Evolutionary conservation across 64 coral and sea anemone genomes (phyloP), one percentile per base, ranked within the genome.

Genomic region (Actinia equina): DNA sequence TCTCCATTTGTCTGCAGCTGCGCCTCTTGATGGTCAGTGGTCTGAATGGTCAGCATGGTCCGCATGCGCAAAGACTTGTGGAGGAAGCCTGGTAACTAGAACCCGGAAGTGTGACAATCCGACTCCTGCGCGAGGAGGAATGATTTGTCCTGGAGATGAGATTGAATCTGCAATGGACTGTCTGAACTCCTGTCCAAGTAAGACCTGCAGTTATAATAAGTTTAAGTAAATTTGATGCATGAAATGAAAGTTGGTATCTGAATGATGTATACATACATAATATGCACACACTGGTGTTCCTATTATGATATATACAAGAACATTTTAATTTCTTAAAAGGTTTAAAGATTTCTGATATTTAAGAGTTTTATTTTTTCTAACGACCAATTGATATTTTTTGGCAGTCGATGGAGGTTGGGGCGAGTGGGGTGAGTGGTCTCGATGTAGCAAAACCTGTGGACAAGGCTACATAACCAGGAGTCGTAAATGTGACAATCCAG

Each of bases 381-480:
- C 30, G 30, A 37, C 30, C 30, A 37, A 1, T 37, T 37, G 4
- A 49, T 49, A 49, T 49, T 8, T 57, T 76, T 26, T 61, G 59
- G 1, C 11, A 90, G 88, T 90, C 11, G 80, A 90, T 71, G 88
- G 88, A 30, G 81, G 81, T 11, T 90, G 80, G 80, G 63, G 82
- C 44, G 46, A 74, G 63, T 90, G 88, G 88, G 14, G 60, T 67
- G 80, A 70, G 10, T 90, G 88, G 88, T 74, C 81, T 30, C 22
- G 67, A 52, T 90, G 88, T 65, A 90, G 82, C 64, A 12, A 58
- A 19, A 74, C 88, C 43, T 90, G 88, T 90, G 88, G 67, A 44
- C 10, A 26, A 71, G 88, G 88, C 85, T 74, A 20, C 26, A 58
- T 25, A 17, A 52, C 62, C 67, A 79, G 88, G 67, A 30, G 42